Evolutionary conservation across 2,888 invertebrate genomes (phyloP), one percentile per base, ranked within the genome.

Genomic region (Idaea aversata): DNA sequence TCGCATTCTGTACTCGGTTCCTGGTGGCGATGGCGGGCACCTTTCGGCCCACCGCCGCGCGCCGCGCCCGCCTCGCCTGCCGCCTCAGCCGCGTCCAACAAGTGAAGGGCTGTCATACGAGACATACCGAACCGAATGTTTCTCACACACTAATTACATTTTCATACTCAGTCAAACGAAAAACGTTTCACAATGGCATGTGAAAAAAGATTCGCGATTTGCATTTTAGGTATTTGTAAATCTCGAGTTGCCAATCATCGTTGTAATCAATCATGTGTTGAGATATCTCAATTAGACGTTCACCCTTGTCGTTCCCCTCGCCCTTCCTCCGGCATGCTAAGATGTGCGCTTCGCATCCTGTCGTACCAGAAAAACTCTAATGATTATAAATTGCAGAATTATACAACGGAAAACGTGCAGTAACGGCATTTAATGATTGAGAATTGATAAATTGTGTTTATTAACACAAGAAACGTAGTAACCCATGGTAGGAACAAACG

Each of bases 81-180:
- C 75, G 68, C 76, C 72, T 70, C 74, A 72, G 77, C 73, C 73
- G 69, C 70, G 74, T 47, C 79, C 75, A 79, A 78, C 83, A 78
- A 85, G 90, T 90, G 90, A 92, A 90, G 90, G 91, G 90, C 89
- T 88, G 90, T 90, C 91, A 88, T 87, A 84, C 71, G 84, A 87
- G 85, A 84, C 84, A 80, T 72, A 79, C 81, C 76, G 80, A 82
- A 85, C 81, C 76, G 80, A 82, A 85, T 83, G 80, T 85, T 87
- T 91, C 88, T 84, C 90, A 90, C 88, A 86, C 75, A 81, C 85
- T 87, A 87, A 90, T 86, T 77, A 79, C 82, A 81, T 83, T 87
- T 85, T 82, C 75, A 77, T 84, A 80, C 79, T 77, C 75, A 72
- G 77, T 74, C 75, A 75, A 67, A 71, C 75, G 72, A 81, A 83